A percentile compares a stretch with the other conserved stretches of the same genome.
These are phyloP conservation scores for Stomatorhinus walkeri DNA, from an alignment of 2,797 vertebrate species.

Conservation along the genomic window DNA sequence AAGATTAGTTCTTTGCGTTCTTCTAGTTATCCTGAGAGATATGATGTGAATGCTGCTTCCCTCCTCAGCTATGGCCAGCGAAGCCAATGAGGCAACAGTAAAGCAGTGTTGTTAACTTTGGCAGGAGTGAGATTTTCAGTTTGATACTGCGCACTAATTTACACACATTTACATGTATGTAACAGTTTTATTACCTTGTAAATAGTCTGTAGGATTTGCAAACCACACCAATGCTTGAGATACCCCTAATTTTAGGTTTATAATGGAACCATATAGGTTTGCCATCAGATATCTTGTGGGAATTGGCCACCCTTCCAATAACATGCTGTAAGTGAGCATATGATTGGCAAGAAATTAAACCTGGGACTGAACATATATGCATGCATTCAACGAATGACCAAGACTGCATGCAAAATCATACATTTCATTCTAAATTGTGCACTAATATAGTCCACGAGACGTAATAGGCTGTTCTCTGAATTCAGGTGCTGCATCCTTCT, in stretches of 20 bases:
- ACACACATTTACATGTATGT: not conserved
- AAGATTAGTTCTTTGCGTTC: not conserved
- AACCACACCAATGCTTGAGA: not conserved
- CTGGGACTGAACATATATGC: not conserved
- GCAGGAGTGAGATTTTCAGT: not conserved
- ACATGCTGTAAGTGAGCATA: not conserved
- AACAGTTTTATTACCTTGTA: not conserved
- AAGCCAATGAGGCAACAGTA: not conserved
- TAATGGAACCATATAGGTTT: not conserved
- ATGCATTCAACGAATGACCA: not conserved
- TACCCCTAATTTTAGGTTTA: not conserved
- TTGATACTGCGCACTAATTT: not conserved
- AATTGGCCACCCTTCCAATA: not conserved
- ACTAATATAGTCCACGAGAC: not conserved
- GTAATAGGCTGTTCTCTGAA: not conserved
- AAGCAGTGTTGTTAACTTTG: not conserved
- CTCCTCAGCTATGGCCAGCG: not conserved
- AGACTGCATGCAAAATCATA: not conserved
- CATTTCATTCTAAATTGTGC: not conserved
- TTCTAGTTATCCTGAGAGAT: not conserved
- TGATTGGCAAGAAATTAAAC: not conserved
- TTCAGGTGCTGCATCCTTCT: not conserved
- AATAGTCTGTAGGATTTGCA: not conserved
- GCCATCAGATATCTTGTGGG: not conserved
- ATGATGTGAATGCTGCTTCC: not conserved